phyloP scores from a whole-genome alignment of 1,140 invertebrate species.

The Oppia nitens region DNA sequence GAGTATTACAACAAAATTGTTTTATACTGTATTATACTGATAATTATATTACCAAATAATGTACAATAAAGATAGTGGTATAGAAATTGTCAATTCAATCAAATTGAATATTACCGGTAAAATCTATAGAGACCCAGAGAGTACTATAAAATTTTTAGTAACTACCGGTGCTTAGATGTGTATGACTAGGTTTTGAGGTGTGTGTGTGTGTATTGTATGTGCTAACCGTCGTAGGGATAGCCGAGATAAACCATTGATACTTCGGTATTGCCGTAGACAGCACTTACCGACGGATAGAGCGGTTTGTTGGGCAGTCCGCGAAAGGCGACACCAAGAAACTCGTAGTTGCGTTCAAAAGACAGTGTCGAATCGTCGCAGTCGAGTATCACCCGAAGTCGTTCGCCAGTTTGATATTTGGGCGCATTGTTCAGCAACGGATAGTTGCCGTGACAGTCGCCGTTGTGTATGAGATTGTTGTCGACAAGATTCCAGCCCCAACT shows the following conservation, averaged over 20 bases:
- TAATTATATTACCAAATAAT: too few relatives aligned
- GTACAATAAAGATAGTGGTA: too few relatives aligned
- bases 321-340: conserved; percentile 95
- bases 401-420: conserved; percentile 54
- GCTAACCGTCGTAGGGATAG: conserved; percentile 79
- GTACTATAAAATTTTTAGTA: too few relatives aligned
- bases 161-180: too few relatives aligned
- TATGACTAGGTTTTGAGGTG: too few relatives aligned
- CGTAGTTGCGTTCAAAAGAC: conserved; percentile 96
- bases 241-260: conserved; percentile 99
- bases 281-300: conserved; percentile 87
- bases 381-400: conserved; percentile 85
- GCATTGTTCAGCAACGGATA: conserved; percentile 68
- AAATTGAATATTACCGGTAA: too few relatives aligned
- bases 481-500: conserved; percentile 99
- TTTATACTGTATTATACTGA: too few relatives aligned
- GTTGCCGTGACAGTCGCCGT: conserved; percentile 84
- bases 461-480: conserved; percentile 90
- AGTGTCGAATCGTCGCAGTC: conserved; percentile 94
- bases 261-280: conserved; percentile 97
- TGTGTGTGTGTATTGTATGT: too few relatives aligned
- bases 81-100: too few relatives aligned
- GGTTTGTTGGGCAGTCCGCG: conserved; percentile 80
- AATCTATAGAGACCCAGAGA: too few relatives aligned
- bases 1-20: too few relatives aligned